Conservation (phyloP, 2,888 invertebrate species). For the Pseudococcus longispinus region DNA sequence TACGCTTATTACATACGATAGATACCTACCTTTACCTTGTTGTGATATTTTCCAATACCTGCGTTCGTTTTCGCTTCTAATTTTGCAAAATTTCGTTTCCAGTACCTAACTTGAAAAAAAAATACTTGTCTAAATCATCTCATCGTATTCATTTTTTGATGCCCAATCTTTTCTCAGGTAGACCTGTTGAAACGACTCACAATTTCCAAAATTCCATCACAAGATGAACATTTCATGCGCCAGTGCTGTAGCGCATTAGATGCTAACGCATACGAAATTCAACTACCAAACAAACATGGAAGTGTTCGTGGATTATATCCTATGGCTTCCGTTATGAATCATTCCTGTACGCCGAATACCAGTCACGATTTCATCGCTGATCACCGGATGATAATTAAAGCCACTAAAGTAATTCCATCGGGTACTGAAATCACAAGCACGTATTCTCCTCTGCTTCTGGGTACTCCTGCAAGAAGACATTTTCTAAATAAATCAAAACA, state of each 20-base stretch:
- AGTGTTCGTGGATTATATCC: constrained; percentile 72
- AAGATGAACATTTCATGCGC: constrained; percentile 70
- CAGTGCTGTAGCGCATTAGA: constrained; percentile 70
- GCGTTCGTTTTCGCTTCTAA: no score
- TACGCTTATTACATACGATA: not conserved
- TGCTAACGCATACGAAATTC: constrained; percentile 73
- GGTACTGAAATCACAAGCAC: constrained; percentile 72
- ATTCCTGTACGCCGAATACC: constrained; percentile 74
- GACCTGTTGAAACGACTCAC: constrained; percentile 65
- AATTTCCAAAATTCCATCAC: constrained; percentile 65
- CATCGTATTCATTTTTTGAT: not conserved
- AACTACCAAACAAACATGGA: constrained; percentile 60
- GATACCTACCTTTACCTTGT: not conserved
- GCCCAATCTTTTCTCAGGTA: constrained; percentile 61
- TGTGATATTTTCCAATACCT: no score
- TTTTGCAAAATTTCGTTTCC: no score
- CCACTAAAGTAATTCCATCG: constrained; percentile 68
- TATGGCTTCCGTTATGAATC: constrained; percentile 73
- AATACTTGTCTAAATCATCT: no score
- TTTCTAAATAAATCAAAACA: constrained; percentile 73
- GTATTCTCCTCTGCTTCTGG: constrained; percentile 74
- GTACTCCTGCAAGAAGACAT: constrained; percentile 70
- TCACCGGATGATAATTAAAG: constrained; percentile 69
- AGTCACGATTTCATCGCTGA: constrained; percentile 69
- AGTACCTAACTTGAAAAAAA: no score